Conservation (phyloP, 2,797 vertebrate genomes). For the Lutra lutra region DNA sequence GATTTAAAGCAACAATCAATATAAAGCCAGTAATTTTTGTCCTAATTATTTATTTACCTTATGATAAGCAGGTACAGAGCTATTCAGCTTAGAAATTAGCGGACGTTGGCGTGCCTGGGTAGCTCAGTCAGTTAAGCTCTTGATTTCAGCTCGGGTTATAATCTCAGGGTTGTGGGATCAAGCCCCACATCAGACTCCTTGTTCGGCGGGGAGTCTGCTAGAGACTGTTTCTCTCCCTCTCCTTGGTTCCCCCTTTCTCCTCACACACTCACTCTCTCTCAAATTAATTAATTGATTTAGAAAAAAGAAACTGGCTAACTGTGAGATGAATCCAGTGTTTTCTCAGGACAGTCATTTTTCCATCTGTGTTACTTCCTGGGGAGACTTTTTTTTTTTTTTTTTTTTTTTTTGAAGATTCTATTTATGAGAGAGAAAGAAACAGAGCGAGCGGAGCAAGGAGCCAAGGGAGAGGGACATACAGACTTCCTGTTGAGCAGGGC, state of each 20-base stretch:
- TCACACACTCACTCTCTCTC: neutral
- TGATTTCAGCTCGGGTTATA: neutral
- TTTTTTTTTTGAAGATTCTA: too few species aligned
- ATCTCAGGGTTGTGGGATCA: neutral
- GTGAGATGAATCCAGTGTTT: neutral
- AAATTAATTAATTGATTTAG: neutral
- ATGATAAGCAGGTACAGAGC: neutral
- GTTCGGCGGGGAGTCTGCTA: neutral
- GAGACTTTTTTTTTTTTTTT: neutral
- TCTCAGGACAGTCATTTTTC: neutral
- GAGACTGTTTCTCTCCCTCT: neutral
- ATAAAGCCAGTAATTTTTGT: neutral
- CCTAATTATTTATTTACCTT: neutral
- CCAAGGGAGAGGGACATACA: neutral
- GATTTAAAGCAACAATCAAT: neutral
- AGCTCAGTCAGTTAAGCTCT: neutral
- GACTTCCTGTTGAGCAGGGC: neutral
- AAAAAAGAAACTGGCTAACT: neutral
- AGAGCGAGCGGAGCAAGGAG: neutral
- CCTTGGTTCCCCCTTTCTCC: neutral
- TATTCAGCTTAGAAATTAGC: neutral
- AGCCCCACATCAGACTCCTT: neutral
- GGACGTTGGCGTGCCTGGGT: neutral
- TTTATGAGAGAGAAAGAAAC: neutral
- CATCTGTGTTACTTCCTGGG: neutral